Conservation (phyloP, 2,797 vertebrate genomes). For the Simalia tracyae region DNA sequence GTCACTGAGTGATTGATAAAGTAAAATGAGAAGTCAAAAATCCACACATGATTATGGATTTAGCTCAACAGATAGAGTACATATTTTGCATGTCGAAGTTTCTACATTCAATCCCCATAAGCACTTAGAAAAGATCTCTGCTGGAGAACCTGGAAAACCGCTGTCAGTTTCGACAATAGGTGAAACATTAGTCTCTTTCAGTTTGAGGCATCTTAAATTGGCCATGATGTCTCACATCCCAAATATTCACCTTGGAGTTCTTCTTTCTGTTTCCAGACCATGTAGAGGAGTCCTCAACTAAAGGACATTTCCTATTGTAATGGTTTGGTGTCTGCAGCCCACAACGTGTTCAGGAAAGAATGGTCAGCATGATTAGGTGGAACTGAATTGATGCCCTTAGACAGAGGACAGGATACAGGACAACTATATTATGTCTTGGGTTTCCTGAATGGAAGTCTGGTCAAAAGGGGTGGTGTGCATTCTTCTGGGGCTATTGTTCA, state of each 20-base stretch:
- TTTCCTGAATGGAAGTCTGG: constrained; percentile 75
- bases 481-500: constrained; percentile 70
- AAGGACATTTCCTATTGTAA: constrained; percentile 25
- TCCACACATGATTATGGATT: neutral
- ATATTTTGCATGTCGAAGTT: neutral
- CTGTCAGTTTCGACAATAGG: neutral
- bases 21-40: neutral
- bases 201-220: neutral
- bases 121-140: neutral
- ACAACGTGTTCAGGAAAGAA: constrained; percentile 46
- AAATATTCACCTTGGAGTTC: neutral
- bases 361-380: constrained; percentile 56
- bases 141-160: neutral
- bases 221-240: neutral
- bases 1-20: neutral
- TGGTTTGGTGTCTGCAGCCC: constrained; percentile 28
- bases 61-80: neutral
- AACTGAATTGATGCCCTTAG: constrained; percentile 44
- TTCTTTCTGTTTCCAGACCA: neutral
- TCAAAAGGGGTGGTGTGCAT: constrained; percentile 42
- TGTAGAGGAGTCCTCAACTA: constrained; percentile 4
- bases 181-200: neutral
- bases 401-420: constrained; percentile 63
- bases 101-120: neutral
- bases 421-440: constrained; percentile 41